These are phyloP conservation scores for Lophius americanus DNA, from an alignment of 2,797 vertebrate genomes.

Conservation along the genomic window DNA sequence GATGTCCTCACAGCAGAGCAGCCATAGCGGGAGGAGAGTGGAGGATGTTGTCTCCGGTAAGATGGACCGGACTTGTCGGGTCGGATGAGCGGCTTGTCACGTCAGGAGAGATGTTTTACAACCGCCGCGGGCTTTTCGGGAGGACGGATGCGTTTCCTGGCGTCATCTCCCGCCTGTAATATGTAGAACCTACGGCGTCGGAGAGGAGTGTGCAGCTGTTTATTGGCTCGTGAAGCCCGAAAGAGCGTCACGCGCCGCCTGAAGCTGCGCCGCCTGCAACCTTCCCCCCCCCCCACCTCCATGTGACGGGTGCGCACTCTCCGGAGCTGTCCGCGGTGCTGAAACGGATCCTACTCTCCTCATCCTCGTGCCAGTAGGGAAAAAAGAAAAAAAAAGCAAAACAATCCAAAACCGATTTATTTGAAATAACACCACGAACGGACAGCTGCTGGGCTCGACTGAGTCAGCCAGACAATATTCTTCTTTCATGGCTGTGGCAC, in stretches of 20 bases:
- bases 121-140: slow-evolving; percentile 32
- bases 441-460: slow-evolving; percentile 78
- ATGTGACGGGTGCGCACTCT: slow-evolving; percentile 41
- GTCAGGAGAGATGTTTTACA: slow-evolving; percentile 53
- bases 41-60: slow-evolving; percentile 28
- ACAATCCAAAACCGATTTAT: too few relatives aligned
- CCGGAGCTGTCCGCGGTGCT: slow-evolving; percentile 80
- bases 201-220: slow-evolving; percentile 31
- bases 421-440: slow-evolving; percentile 47
- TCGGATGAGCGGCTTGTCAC: slow-evolving; percentile 51
- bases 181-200: slow-evolving; percentile 39
- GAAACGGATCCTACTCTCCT: slow-evolving; percentile 64
- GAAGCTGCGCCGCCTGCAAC: slow-evolving; percentile 32
- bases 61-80: slow-evolving; percentile 56
- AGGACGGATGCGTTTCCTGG: slow-evolving; percentile 34
- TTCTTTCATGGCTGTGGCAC: slow-evolving; percentile 95
- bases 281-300: slow-evolving; percentile 14
- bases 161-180: slow-evolving; percentile 42
- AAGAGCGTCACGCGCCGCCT: slow-evolving; percentile 6
- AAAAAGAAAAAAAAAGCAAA: too few relatives aligned
- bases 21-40: slow-evolving; percentile 36
- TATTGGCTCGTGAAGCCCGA: slow-evolving; percentile 18
- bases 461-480: slow-evolving; percentile 67
- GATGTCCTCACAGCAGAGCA: slow-evolving; percentile 47
- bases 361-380: background rate